phyloP scores from a whole-genome alignment of 2,797 vertebrate genomes.

The Brachyrhaphis roseni region DNA sequence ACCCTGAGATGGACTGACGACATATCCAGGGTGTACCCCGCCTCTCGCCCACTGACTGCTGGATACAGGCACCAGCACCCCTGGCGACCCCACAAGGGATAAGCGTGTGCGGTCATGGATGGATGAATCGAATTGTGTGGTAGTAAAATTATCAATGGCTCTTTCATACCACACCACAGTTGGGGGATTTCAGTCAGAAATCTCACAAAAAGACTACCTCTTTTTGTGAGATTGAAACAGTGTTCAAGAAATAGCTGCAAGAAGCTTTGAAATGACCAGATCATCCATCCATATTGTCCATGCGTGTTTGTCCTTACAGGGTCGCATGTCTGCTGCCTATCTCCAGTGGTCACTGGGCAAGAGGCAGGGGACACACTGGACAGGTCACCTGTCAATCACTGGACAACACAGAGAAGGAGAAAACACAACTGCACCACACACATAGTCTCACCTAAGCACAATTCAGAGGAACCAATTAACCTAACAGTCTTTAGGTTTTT shows the following conservation, averaged over 20 bases:
- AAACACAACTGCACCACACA: background rate
- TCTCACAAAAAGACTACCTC: background rate
- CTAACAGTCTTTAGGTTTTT: no score
- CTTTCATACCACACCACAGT: background rate
- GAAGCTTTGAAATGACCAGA: slow-evolving; percentile 3
- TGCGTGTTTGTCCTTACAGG: background rate
- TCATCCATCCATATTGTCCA: background rate
- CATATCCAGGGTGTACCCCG: no score
- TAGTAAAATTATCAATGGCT: background rate
- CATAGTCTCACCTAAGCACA: background rate
- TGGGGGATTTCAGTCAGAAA: background rate
- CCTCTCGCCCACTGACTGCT: no score
- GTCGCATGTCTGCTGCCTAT: background rate
- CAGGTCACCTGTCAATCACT: background rate
- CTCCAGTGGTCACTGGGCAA: background rate
- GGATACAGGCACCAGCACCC: no score
- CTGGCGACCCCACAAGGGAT: no score
- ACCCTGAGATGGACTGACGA: no score
- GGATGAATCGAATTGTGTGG: background rate
- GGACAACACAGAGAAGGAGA: background rate
- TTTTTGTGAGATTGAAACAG: background rate
- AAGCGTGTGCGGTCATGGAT: no score
- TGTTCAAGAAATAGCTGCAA: background rate
- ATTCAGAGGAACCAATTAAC: background rate
- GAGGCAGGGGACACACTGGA: background rate